phyloP scores from a whole-genome alignment of 2,797 vertebrate species.

The Pipistrellus nathusii region DNA sequence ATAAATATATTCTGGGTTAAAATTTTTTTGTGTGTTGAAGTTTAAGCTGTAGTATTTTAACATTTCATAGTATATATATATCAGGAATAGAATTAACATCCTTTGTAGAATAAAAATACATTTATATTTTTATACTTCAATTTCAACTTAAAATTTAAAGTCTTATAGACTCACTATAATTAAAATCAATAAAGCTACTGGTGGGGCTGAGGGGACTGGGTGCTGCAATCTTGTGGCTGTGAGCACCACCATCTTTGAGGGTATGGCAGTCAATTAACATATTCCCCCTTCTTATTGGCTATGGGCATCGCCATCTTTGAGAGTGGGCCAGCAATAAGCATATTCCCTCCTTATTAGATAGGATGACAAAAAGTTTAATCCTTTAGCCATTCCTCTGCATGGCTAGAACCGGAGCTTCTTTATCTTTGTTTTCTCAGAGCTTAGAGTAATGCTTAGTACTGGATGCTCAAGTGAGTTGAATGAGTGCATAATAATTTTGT shows the following conservation, averaged over 20 bases:
- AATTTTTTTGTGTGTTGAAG: neutral
- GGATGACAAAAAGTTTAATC: neutral
- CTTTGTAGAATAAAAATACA: neutral
- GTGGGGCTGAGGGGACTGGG: too few species aligned
- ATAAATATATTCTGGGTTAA: neutral
- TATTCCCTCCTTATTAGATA: too few species aligned
- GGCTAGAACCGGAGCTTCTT: neutral
- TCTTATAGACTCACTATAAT: neutral
- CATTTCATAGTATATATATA: neutral
- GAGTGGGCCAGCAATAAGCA: too few species aligned
- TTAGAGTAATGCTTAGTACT: neutral
- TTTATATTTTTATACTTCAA: constrained; percentile 25
- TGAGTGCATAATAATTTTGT: neutral
- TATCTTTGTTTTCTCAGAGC: neutral
- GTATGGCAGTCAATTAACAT: too few species aligned
- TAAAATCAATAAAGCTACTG: neutral
- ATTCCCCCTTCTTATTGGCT: too few species aligned
- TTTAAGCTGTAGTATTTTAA: neutral
- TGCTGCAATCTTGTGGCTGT: too few species aligned
- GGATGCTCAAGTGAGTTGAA: neutral
- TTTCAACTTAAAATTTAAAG: constrained; percentile 44
- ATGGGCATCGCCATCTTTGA: too few species aligned
- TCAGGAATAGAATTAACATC: neutral
- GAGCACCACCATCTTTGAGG: too few species aligned
- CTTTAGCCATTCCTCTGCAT: neutral